These are phyloP conservation scores for Lampris megalopsis DNA, from an alignment of 2,113 vertebrate genomes.

Conservation along the genomic window DNA sequence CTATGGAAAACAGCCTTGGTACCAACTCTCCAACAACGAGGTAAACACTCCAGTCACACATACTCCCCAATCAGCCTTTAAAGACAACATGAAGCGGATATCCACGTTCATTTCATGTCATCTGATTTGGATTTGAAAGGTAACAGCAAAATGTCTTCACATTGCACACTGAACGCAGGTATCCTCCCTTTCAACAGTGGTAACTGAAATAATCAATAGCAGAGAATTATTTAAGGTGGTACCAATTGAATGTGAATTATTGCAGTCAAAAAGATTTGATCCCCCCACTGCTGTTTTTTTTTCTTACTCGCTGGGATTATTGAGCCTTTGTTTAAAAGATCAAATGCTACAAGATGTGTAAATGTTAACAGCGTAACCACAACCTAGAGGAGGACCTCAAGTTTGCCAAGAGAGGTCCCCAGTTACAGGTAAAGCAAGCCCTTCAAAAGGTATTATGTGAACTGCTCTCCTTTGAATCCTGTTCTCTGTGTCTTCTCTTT, in stretches of 20 bases:
- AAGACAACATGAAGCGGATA: not conserved
- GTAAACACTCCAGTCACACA: slow-evolving; percentile 67
- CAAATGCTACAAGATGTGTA: not conserved
- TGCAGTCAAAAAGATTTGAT: not conserved
- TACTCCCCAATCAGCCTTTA: not conserved
- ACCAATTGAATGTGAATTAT: too few relatives aligned
- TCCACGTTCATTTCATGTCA: too few relatives aligned
- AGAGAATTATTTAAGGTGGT: not conserved
- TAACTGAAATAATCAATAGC: too few relatives aligned
- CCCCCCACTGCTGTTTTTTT: not conserved
- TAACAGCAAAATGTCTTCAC: too few relatives aligned
- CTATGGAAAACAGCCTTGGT: slow-evolving; percentile 99
- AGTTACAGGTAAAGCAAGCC: slow-evolving; percentile 14
- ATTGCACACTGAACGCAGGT: too few relatives aligned
- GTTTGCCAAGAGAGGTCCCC: slow-evolving; percentile 44
- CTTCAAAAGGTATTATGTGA: not conserved
- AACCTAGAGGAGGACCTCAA: slow-evolving; percentile 8
- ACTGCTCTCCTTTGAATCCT: slow-evolving; percentile 17
- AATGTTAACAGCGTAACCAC: not conserved
- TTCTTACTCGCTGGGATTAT: not conserved
- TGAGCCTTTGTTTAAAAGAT: not conserved
- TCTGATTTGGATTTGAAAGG: too few relatives aligned
- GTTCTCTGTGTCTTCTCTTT: not conserved
- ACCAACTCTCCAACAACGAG: slow-evolving; percentile 99
- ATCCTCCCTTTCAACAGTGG: too few relatives aligned